Percentiles rank a stretch among this genome's conserved stretches.
Conservation (phyloP, 2,113 vertebrate genomes). For the Daboia siamensis region DNA sequence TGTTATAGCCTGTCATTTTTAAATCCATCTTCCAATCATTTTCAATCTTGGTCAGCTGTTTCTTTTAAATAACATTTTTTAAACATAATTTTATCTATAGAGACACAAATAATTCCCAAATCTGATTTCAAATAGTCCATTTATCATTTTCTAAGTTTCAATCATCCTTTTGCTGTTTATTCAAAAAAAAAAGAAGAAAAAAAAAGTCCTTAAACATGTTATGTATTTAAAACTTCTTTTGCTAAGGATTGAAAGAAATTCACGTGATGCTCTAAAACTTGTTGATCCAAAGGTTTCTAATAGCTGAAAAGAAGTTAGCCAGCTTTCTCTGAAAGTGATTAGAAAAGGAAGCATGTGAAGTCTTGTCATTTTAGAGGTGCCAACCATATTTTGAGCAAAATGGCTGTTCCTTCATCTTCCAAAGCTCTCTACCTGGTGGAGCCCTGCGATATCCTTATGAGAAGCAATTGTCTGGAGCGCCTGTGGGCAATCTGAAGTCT, state of each 20-base stretch:
- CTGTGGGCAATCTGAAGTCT: background rate
- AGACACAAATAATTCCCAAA: background rate
- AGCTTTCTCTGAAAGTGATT: background rate
- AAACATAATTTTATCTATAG: background rate
- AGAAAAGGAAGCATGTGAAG: background rate
- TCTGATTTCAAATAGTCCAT: background rate
- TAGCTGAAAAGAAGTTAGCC: background rate
- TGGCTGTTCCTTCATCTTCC: background rate
- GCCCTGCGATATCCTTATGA: background rate
- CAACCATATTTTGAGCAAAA: background rate
- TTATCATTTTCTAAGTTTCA: background rate
- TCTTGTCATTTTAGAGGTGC: background rate
- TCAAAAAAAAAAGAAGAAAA: background rate
- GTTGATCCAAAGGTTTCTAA: background rate
- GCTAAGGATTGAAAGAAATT: background rate
- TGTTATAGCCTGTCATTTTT: background rate
- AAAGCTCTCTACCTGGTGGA: too few relatives aligned
- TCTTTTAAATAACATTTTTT: background rate
- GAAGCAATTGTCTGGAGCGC: background rate
- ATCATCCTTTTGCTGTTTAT: background rate
- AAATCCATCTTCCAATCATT: background rate
- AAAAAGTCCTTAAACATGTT: background rate
- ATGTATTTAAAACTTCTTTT: background rate
- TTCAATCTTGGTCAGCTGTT: background rate
- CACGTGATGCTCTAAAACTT: background rate